A percentile compares a stretch with the other conserved stretches of the same genome.
These are phyloP conservation scores for Diabrotica balteata DNA, from an alignment of 2,888 invertebrate genomes.

Conservation along the genomic window DNA sequence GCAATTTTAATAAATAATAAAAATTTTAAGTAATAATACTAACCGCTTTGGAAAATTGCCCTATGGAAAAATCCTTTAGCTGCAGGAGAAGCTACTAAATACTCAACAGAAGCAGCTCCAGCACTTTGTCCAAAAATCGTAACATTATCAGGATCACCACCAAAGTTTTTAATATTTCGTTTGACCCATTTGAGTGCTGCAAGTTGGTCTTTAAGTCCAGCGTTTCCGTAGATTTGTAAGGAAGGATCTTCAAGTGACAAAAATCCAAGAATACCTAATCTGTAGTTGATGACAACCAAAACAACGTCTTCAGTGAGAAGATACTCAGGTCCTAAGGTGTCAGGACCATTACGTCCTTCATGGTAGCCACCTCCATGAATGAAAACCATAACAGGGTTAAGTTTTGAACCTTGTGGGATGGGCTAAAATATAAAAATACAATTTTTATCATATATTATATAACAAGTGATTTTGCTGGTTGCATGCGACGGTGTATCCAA, in stretches of 20 bases:
- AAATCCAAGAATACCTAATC: conserved; percentile 53
- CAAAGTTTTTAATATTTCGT: conserved; percentile 59
- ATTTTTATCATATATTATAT: neutral
- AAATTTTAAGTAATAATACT: no score
- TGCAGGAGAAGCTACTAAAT: conserved; percentile 60
- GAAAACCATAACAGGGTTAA: conserved; percentile 41
- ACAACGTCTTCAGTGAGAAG: conserved; percentile 36
- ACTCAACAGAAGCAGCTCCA: conserved; percentile 61
- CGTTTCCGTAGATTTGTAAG: conserved; percentile 59
- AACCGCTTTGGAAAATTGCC: conserved; percentile 40
- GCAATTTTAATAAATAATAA: no score
- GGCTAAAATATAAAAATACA: conserved; percentile 3
- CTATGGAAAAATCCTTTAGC: conserved; percentile 50
- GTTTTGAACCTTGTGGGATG: neutral
- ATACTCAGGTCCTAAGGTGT: conserved; percentile 36
- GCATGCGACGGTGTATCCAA: no score
- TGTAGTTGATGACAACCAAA: conserved; percentile 36
- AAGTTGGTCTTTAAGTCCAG: conserved; percentile 61
- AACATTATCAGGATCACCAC: conserved; percentile 59
- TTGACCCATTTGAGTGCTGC: conserved; percentile 62
- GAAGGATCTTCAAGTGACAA: conserved; percentile 55
- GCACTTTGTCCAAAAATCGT: conserved; percentile 63
- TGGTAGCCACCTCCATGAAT: conserved; percentile 40
- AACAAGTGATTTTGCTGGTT: no score
- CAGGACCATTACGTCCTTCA: conserved; percentile 29